Evolutionary conservation across 2,113 vertebrate species (phyloP).

Genomic region (Butorides virescens): DNA sequence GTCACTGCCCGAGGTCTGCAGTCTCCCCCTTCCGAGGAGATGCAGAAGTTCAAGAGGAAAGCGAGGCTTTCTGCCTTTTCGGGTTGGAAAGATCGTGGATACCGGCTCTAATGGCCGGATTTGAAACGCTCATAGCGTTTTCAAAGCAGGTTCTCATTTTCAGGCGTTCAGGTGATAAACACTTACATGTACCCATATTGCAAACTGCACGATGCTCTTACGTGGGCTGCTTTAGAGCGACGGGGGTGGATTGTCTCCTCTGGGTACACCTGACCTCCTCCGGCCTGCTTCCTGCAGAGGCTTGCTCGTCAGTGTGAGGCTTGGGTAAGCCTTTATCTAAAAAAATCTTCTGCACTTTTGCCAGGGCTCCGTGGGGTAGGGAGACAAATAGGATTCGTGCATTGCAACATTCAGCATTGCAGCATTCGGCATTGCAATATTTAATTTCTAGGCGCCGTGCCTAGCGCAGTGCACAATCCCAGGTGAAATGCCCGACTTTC

Average conservation of each 20-base stretch:
- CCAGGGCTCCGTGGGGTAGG: neutral
- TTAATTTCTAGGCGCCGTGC: neutral
- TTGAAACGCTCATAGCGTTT: neutral
- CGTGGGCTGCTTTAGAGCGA: neutral
- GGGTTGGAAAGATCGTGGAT: neutral
- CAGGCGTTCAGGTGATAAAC: neutral
- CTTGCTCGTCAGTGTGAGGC: neutral
- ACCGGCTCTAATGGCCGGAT: no score
- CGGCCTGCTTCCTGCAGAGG: neutral
- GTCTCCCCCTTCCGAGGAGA: neutral
- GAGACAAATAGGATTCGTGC: neutral
- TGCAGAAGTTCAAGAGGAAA: neutral
- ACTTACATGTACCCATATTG: neutral
- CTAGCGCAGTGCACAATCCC: neutral
- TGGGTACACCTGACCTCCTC: neutral
- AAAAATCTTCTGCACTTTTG: neutral
- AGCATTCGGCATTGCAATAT: neutral
- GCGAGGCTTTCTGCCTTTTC: neutral
- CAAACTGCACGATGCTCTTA: neutral
- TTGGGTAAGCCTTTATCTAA: neutral
- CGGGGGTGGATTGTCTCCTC: neutral
- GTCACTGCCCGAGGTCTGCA: neutral
- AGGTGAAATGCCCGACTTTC: neutral
- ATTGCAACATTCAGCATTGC: neutral
- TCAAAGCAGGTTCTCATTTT: neutral